These are phyloP conservation scores for Tapera naevia DNA, from an alignment of 2,797 vertebrate genomes.

Conservation along the genomic window DNA sequence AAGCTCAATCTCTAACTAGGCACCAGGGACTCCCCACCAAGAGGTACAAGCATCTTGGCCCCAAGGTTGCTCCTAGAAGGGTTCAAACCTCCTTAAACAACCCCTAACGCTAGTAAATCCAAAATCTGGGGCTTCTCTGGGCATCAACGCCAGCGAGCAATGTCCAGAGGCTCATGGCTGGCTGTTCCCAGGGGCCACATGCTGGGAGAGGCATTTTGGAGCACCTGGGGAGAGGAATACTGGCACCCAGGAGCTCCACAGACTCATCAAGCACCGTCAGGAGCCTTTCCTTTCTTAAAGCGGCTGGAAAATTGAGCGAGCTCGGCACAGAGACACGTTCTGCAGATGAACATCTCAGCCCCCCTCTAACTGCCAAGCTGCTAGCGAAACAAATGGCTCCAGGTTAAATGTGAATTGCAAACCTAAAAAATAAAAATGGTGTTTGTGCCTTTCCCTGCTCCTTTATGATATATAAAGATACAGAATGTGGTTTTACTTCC, in stretches of 20 bases:
- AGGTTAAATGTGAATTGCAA: constrained; percentile 63
- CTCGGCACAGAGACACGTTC: background rate
- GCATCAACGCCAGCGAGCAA: background rate
- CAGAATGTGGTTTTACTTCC: constrained; percentile 21
- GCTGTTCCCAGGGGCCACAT: background rate
- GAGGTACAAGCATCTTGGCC: background rate
- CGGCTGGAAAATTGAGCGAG: background rate
- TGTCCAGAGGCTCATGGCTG: fast-evolving
- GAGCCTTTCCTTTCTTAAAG: background rate
- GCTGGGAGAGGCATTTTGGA: background rate
- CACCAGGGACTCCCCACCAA: background rate
- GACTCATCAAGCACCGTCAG: background rate
- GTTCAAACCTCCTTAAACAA: background rate
- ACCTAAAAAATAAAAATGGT: constrained; percentile 42
- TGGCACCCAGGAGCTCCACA: background rate
- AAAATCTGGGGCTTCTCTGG: background rate
- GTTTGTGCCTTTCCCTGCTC: constrained; percentile 34
- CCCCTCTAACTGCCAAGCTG: constrained; percentile 14
- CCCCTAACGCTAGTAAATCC: background rate
- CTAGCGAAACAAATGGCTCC: constrained; percentile 58
- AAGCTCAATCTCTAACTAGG: background rate
- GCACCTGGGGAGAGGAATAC: background rate
- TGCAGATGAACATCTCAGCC: constrained; percentile 4
- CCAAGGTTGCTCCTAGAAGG: too few species aligned
- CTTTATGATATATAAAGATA: constrained; percentile 50